Conservation (phyloP, 2,888 invertebrate genomes). For the Cerastis rubricosa region DNA sequence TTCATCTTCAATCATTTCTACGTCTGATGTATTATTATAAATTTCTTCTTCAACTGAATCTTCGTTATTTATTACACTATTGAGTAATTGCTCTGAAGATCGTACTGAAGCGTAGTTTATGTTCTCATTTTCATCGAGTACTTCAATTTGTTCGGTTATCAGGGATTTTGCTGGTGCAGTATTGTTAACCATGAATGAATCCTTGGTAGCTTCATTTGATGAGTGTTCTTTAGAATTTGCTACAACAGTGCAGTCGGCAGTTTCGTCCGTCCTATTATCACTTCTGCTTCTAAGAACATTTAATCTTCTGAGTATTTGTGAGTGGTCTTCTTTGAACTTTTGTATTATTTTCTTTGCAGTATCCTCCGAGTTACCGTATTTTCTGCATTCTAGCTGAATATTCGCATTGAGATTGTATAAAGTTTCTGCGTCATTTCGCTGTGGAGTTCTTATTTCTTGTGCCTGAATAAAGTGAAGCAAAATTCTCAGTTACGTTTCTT, state of each 20-base stretch:
- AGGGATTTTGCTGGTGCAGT: background rate
- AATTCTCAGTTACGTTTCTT: background rate
- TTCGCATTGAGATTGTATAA: constrained; percentile 83
- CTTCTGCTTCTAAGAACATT: constrained; percentile 64
- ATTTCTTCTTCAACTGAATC: constrained; percentile 23
- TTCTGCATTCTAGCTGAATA: constrained; percentile 77
- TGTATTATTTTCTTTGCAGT: constrained; percentile 70
- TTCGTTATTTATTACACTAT: constrained; percentile 69
- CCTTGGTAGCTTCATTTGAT: constrained; percentile 29
- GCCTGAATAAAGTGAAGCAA: constrained; percentile 69
- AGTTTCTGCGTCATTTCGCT: constrained; percentile 72
- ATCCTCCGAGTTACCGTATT: constrained; percentile 69
- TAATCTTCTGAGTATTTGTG: constrained; percentile 75
- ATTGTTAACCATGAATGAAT: constrained; percentile 17
- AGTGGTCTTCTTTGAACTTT: constrained; percentile 80
- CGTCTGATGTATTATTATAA: constrained; percentile 32
- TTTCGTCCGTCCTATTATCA: constrained; percentile 65
- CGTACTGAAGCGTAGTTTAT: constrained; percentile 67
- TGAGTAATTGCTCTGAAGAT: constrained; percentile 76
- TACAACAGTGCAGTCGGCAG: constrained; percentile 60
- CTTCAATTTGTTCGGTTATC: constrained; percentile 3
- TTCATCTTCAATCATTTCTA: constrained; percentile 50
- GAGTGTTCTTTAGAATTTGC: constrained; percentile 37
- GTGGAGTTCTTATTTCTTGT: constrained; percentile 71
- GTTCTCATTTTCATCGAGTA: constrained; percentile 21